These are phyloP conservation scores for Drosophila fuyamai DNA, from an alignment of 1,140 invertebrate species.

Conservation along the genomic window DNA sequence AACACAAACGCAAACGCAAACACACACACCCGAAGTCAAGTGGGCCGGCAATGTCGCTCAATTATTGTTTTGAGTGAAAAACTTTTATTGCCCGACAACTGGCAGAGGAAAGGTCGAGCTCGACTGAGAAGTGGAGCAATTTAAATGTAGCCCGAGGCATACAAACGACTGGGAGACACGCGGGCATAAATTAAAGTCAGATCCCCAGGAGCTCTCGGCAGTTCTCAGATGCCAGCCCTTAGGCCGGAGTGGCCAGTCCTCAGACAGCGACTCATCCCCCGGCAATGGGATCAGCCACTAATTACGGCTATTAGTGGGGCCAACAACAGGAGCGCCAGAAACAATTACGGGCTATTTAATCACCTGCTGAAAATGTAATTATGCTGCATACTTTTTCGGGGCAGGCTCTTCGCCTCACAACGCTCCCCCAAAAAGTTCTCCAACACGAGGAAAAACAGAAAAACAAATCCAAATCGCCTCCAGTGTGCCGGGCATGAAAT, in stretches of 20 bases:
- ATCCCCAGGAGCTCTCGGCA: not conserved
- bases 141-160: slow-evolving; percentile 70
- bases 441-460: slow-evolving; percentile 5
- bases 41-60: slow-evolving; percentile 54
- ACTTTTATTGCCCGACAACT: slow-evolving; percentile 73
- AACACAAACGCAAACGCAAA: slow-evolving; percentile 42
- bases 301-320: slow-evolving; percentile 72
- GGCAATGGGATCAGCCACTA: slow-evolving; percentile 56
- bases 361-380: slow-evolving; percentile 84
- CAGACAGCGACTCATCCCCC: slow-evolving; percentile 17
- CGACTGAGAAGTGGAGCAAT: slow-evolving; percentile 45
- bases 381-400: slow-evolving; percentile 72
- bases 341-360: slow-evolving; percentile 84
- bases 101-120: slow-evolving; percentile 17
- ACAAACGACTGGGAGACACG: slow-evolving; percentile 66
- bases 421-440: not conserved
- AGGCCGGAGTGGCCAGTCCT: not conserved
- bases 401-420: slow-evolving; percentile 5
- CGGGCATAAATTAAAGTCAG: slow-evolving; percentile 68
- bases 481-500: slow-evolving; percentile 44
- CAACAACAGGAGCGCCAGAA: slow-evolving; percentile 59
- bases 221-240: not conserved
- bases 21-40: slow-evolving; percentile 56
- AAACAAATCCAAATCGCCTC: slow-evolving; percentile 28
- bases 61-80: slow-evolving; percentile 83